Evolutionary conservation across 2,888 invertebrate genomes (phyloP).

Genomic region (Trachelus stipa): DNA sequence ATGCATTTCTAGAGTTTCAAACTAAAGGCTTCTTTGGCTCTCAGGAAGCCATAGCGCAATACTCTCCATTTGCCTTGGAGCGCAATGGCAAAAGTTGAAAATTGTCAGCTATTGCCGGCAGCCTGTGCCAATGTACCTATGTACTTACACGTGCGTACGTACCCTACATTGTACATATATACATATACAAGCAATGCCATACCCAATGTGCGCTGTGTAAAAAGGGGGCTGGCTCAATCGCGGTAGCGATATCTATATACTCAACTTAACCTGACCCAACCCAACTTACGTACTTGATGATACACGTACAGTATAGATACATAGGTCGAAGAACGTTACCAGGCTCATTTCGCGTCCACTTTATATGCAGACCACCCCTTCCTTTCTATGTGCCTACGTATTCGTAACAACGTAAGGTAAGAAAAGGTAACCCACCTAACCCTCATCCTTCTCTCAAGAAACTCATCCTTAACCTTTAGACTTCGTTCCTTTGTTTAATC

Average conservation of each 20-base stretch:
- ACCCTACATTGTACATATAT: conserved; percentile 5
- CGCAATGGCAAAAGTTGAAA: conserved; percentile 59
- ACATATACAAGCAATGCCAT: not conserved
- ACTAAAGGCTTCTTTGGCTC: conserved; percentile 50
- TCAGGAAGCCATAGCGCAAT: conserved; percentile 8
- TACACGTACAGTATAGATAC: not conserved
- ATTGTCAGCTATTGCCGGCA: conserved; percentile 55
- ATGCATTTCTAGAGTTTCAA: conserved; percentile 41
- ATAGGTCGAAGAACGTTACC: conserved; percentile 37
- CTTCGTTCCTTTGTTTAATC: conserved; percentile 53
- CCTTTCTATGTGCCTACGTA: conserved; percentile 22
- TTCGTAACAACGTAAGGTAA: conserved; percentile 26
- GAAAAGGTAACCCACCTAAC: conserved; percentile 26
- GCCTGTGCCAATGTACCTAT: conserved; percentile 42
- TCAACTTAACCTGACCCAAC: not conserved
- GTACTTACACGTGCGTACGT: not conserved
- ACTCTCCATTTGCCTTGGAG: conserved; percentile 50
- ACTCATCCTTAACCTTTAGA: conserved; percentile 22
- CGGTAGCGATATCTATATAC: not conserved
- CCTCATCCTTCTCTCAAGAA: conserved; percentile 14
- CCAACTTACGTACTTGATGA: not conserved
- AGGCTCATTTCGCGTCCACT: conserved; percentile 63
- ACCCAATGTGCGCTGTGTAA: not conserved
- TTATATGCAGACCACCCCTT: conserved; percentile 62
- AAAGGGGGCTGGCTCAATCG: not conserved